These are phyloP conservation scores for Bursaphelenchus mucronatus DNA, from an alignment of 1,140 invertebrate species.

Conservation along the genomic window DNA sequence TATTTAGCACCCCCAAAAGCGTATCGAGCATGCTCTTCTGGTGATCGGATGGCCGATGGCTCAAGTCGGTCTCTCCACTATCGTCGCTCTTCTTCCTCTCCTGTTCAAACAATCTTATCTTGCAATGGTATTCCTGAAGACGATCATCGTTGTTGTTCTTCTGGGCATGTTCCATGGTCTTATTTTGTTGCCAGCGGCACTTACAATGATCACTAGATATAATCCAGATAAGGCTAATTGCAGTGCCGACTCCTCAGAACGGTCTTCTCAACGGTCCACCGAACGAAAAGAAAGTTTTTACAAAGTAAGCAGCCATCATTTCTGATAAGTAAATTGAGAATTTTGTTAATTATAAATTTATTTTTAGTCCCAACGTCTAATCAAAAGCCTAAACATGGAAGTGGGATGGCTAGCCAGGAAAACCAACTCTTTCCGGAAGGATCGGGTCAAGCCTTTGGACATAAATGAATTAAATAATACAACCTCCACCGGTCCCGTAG, in stretches of 20 bases:
- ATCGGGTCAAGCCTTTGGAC: constrained; percentile 19
- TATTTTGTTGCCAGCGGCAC: constrained; percentile 49
- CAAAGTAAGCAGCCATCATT: constrained; percentile 26
- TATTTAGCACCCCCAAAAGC: constrained; percentile 42
- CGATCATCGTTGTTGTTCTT: constrained; percentile 56
- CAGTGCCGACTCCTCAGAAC: constrained; percentile 38
- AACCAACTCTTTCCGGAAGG: constrained; percentile 8
- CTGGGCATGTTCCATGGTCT: constrained; percentile 58
- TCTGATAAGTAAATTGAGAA: background rate
- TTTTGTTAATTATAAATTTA: constrained; percentile 10
- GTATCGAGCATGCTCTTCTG: constrained; percentile 48
- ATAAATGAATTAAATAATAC: constrained; percentile 38
- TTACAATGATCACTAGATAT: constrained; percentile 39
- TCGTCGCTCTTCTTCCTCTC: constrained; percentile 52
- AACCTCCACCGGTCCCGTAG: constrained; percentile 26
- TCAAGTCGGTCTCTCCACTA: constrained; percentile 57
- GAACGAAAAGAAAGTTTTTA: constrained; percentile 55
- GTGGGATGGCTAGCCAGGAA: constrained; percentile 22
- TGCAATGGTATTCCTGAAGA: constrained; percentile 55
- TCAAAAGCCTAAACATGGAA: constrained; percentile 29
- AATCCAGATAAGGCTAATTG: constrained; percentile 18
- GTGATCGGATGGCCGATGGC: constrained; percentile 59
- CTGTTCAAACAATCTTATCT: constrained; percentile 58
- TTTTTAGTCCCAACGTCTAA: constrained; percentile 39
- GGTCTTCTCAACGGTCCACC: constrained; percentile 47